Evolutionary conservation across 2,888 invertebrate genomes (phyloP).

Genomic region (Achlya flavicornis): DNA sequence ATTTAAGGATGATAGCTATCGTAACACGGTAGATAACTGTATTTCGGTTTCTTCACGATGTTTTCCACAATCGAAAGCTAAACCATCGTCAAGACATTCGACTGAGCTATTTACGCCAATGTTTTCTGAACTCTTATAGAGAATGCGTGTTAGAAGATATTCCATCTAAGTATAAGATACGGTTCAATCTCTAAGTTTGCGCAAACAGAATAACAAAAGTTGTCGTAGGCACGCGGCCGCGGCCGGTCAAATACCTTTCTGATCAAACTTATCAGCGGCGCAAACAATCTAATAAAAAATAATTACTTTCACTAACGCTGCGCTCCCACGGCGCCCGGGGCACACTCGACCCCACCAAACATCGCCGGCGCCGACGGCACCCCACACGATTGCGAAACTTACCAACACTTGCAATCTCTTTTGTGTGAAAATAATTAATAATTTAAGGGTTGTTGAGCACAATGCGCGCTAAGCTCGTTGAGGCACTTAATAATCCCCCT

Average conservation of each 20-base stretch:
- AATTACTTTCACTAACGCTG: background rate
- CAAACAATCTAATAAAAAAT: slow-evolving; percentile 9
- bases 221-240: background rate
- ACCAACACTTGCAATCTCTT: slow-evolving; percentile 10
- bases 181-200: background rate
- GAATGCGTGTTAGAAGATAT: background rate
- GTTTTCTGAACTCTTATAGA: background rate
- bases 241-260: slow-evolving; percentile 4
- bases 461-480: slow-evolving; percentile 19
- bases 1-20: too few species aligned
- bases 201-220: background rate
- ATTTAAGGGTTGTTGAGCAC: slow-evolving; percentile 31
- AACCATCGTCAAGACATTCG: too few species aligned
- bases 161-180: too few species aligned
- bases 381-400: slow-evolving; percentile 7
- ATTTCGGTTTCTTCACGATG: too few species aligned
- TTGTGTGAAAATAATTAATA: slow-evolving; percentile 45
- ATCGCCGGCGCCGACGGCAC: background rate
- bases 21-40: too few species aligned
- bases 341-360: background rate
- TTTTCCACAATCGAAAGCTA: too few species aligned
- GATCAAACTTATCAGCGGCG: background rate
- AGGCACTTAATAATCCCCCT: slow-evolving; percentile 40
- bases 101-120: too few species aligned
- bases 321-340: background rate